phyloP scores from a whole-genome alignment of 2,888 invertebrate genomes.

The Hydroisotoma schaefferi region DNA sequence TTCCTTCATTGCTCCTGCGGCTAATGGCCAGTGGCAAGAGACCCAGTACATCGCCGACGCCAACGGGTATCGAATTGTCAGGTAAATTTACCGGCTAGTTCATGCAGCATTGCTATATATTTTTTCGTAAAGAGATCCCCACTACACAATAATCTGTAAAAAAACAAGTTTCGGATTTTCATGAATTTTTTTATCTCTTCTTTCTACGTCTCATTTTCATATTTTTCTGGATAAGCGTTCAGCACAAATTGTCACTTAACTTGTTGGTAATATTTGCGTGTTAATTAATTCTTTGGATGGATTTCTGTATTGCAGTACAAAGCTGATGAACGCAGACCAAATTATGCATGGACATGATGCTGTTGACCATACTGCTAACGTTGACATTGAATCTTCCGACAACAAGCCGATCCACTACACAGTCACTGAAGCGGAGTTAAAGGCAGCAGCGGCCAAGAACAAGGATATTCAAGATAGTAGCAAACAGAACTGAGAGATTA shows the following conservation, averaged over 20 bases:
- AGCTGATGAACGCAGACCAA: slow-evolving; percentile 15
- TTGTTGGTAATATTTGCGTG: too few species aligned
- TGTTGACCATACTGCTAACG: slow-evolving; percentile 27
- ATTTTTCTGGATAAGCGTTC: too few species aligned
- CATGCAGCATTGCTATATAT: too few species aligned
- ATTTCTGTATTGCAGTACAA: neutral
- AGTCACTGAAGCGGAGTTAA: slow-evolving; percentile 38
- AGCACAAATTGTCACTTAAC: too few species aligned
- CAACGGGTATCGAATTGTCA: slow-evolving; percentile 33
- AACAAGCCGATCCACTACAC: slow-evolving; percentile 33
- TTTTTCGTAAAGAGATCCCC: too few species aligned
- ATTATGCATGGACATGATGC: slow-evolving; percentile 10
- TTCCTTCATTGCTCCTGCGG: slow-evolving; percentile 30
- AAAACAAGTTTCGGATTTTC: too few species aligned
- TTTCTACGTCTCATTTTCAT: too few species aligned
- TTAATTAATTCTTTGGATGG: neutral
- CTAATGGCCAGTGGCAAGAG: slow-evolving; percentile 32
- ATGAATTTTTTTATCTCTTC: too few species aligned
- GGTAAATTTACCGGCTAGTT: too few species aligned
- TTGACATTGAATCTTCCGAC: slow-evolving; percentile 25
- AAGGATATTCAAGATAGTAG: slow-evolving; percentile 7
- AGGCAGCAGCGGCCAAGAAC: slow-evolving; percentile 13
- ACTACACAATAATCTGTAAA: too few species aligned
- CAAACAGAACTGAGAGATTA: too few species aligned
- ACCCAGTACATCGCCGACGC: slow-evolving; percentile 36